Evolutionary conservation across 2,113 vertebrate genomes (phyloP).

Genomic region (Choloepus hoffmanni): DNA sequence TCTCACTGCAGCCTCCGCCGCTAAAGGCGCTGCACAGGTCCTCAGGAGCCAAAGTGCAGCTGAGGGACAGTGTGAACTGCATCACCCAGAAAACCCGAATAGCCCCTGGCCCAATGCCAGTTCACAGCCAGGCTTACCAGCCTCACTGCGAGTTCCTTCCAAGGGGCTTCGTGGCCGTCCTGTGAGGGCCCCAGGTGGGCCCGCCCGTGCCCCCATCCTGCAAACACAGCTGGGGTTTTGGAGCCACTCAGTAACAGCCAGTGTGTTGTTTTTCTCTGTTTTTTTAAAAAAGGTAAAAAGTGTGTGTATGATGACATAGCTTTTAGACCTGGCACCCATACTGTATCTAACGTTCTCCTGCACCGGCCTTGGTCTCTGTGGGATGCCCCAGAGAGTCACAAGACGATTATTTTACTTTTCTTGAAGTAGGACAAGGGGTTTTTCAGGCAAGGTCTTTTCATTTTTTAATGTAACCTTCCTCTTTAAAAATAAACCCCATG

Average conservation of each 20-base stretch:
- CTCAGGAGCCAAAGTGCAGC: neutral
- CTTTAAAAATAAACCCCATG: constrained; percentile 19
- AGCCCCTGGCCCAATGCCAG: too few relatives aligned
- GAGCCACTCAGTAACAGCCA: neutral
- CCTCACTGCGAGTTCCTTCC: too few relatives aligned
- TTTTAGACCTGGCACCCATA: neutral
- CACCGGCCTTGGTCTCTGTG: neutral
- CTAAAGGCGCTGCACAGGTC: neutral
- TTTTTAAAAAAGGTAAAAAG: neutral
- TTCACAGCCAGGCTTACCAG: too few relatives aligned
- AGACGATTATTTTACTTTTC: neutral
- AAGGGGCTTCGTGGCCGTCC: too few relatives aligned
- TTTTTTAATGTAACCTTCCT: neutral
- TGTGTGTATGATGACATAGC: neutral
- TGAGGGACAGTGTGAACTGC: neutral
- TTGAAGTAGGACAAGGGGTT: neutral
- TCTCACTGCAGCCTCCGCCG: neutral
- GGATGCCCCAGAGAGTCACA: neutral
- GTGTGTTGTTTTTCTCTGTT: neutral
- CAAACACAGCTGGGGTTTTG: neutral
- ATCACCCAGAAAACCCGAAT: neutral
- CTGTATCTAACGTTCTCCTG: neutral
- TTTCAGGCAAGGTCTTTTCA: neutral
- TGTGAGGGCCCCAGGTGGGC: neutral
- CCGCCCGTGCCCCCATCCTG: neutral